Evolutionary conservation across 2,113 vertebrate species (phyloP), one percentile per base, ranked within the genome.

Genomic region (Macquaria ambigua): DNA sequence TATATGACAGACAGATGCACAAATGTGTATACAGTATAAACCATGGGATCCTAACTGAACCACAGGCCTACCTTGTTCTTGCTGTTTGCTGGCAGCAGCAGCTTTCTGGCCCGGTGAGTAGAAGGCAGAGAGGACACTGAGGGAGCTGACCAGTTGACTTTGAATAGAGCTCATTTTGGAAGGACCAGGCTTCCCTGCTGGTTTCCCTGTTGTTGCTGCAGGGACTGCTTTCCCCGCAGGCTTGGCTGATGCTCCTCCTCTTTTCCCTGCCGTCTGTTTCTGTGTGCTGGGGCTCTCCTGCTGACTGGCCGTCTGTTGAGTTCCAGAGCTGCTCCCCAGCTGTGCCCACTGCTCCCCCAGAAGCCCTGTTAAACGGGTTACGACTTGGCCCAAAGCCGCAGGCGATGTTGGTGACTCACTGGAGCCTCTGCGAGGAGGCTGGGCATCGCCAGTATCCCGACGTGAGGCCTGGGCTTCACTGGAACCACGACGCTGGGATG

Each of bases 161-260:
- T 99, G 98, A 87, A 99, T 99, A 71, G 98, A 97, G 93, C 98
- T 99, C 95, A 99, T 98, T 94, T 98, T 99, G 79, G 97, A 99
- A 46, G 98, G 87, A 37, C 83, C 93, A 3, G 92, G 79, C 76
- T 94, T 95, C 62, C 92, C 93, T 3, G 89, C 89, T 90, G 91
- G 58, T 86, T 93, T 94, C 37, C 77, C 91, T 10, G 89, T 64
- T 62, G 89, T 28, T 64, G 84, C 77, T 81, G 82, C 63, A 71
- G 93, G 83, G 12, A 56, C 58, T 10, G 89, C 74, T 87, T 95
- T 95, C 76, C 90, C 93, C 0, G 48, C 76, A 48, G 92, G 71
- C 81, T 94, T 95, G 87, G 90, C 81, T 48, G 89, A 37, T 6
- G 88, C 82, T 83, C 81, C 91, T 77, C 73, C 79, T 83, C 73